These are phyloP conservation scores for Drosophila novamexicana DNA, from an alignment of 1,140 invertebrate species.

Conservation along the genomic window DNA sequence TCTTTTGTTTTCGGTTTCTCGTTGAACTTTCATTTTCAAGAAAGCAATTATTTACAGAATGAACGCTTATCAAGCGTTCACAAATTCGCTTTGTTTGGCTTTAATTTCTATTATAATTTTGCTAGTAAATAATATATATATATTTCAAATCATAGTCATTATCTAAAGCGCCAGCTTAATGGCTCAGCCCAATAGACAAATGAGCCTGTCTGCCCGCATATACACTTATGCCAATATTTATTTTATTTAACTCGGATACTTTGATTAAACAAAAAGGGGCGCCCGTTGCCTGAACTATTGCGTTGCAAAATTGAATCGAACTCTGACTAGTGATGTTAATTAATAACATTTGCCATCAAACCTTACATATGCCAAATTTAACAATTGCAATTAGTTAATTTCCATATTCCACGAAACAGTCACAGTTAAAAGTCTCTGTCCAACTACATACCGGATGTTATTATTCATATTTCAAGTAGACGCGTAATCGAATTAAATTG, in stretches of 20 bases:
- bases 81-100: constrained; percentile 62
- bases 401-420: neutral
- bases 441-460: too few species aligned
- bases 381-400: constrained; percentile 3
- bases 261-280: constrained; percentile 65
- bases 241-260: constrained; percentile 69
- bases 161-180: constrained; percentile 77
- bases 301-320: constrained; percentile 39
- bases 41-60: constrained; percentile 46
- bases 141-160: constrained; percentile 68
- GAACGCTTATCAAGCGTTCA: constrained; percentile 35
- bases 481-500: neutral
- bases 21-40: constrained; percentile 43
- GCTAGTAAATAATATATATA: constrained; percentile 14
- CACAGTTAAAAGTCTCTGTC: too few species aligned
- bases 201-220: constrained; percentile 31
- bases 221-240: constrained; percentile 59
- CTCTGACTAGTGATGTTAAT: too few species aligned
- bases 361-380: constrained; percentile 3
- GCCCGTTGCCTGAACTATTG: constrained; percentile 36
- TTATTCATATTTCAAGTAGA: neutral
- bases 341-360: constrained; percentile 35
- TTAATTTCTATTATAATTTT: constrained; percentile 61
- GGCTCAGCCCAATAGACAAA: constrained; percentile 66
- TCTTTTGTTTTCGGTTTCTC: constrained; percentile 6